phyloP scores from a whole-genome alignment of 2,797 vertebrate species.

The Lagorchestes hirsutus region DNA sequence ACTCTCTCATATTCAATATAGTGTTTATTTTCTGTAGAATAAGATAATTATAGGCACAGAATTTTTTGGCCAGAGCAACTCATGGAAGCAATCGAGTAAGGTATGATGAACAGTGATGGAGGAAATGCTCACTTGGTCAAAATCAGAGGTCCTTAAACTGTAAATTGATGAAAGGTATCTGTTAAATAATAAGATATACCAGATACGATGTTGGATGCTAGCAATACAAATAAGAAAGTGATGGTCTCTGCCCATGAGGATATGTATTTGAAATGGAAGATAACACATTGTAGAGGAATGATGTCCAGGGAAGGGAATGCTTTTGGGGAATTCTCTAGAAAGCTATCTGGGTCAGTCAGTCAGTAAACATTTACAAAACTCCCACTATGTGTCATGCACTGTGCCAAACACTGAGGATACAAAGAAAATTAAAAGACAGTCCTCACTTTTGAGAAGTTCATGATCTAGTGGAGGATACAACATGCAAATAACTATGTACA shows the following conservation, averaged over 20 bases:
- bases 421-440: neutral
- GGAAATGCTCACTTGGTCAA: neutral
- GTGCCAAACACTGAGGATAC: neutral
- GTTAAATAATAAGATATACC: neutral
- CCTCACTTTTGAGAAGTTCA: neutral
- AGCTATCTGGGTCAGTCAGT: neutral
- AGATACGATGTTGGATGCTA: neutral
- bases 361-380: neutral
- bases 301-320: neutral
- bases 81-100: neutral
- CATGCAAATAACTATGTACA: neutral
- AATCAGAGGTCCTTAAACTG: neutral
- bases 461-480: neutral
- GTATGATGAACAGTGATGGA: neutral
- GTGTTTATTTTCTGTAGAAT: constrained; percentile 21
- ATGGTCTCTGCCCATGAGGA: neutral
- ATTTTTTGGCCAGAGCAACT: neutral
- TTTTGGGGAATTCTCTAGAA: neutral
- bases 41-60: neutral
- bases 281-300: neutral
- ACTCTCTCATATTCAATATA: neutral
- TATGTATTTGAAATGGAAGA: neutral
- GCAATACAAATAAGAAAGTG: neutral
- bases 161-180: neutral
- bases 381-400: neutral